Conservation (phyloP, 2,888 invertebrate species). For the Drepanosiphum platanoidis region DNA sequence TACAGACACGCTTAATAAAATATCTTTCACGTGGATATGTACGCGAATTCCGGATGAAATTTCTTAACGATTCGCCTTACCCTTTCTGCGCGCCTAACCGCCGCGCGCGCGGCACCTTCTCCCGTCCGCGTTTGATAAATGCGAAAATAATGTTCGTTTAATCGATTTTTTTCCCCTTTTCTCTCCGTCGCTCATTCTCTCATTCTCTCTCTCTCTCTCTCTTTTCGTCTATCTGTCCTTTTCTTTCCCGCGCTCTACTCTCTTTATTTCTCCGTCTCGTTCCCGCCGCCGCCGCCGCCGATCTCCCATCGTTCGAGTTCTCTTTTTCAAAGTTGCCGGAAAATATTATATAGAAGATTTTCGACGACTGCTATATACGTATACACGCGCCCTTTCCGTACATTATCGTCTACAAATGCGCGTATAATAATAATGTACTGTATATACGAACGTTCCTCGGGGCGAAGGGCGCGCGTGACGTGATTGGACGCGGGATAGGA, state of each 20-base stretch:
- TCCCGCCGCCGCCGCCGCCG: not conserved
- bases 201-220: not conserved
- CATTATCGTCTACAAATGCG: not conserved
- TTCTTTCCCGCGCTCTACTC: too few species aligned
- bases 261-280: not conserved
- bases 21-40: constrained; percentile 49
- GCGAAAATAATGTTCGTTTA: constrained; percentile 62
- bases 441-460: not conserved
- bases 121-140: constrained; percentile 54
- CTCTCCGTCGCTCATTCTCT: not conserved
- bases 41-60: constrained; percentile 51
- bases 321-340: constrained; percentile 15
- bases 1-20: constrained; percentile 46
- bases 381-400: not conserved
- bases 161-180: constrained; percentile 32
- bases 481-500: not conserved
- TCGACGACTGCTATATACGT: constrained; percentile 24
- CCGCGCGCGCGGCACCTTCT: not conserved
- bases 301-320: not conserved
- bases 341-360: constrained; percentile 31
- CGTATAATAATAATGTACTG: not conserved
- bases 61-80: constrained; percentile 57
- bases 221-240: too few species aligned
- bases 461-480: not conserved
- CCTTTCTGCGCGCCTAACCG: not conserved